These are phyloP conservation scores for Aphodius sticticus DNA, from an alignment of 2,888 invertebrate species.

Conservation along the genomic window DNA sequence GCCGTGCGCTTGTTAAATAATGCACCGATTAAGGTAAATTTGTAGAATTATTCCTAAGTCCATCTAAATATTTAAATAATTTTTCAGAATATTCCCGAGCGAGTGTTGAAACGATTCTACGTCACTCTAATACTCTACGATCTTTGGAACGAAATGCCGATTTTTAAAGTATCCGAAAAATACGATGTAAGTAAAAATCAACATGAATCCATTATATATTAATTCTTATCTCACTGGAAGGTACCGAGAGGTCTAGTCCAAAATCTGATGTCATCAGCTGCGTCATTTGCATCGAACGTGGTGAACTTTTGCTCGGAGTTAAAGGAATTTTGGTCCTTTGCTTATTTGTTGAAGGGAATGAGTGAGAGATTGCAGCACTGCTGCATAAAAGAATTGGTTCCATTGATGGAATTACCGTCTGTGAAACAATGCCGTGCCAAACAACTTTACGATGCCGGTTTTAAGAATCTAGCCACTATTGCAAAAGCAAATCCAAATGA, in stretches of 20 bases:
- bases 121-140: conserved; percentile 86
- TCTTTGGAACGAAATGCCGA: conserved; percentile 72
- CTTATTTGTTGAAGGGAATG: conserved; percentile 77
- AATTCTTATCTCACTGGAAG: conserved; percentile 58
- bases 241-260: conserved; percentile 78
- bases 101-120: conserved; percentile 81
- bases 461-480: conserved; percentile 76
- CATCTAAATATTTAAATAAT: not conserved
- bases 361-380: conserved; percentile 80
- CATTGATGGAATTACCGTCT: conserved; percentile 87
- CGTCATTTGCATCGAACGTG: conserved; percentile 79
- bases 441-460: conserved; percentile 86
- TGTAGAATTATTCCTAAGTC: conserved; percentile 33
- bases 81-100: conserved; percentile 66
- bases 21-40: conserved; percentile 66
- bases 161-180: conserved; percentile 75
- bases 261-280: conserved; percentile 73
- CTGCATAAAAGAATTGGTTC: conserved; percentile 79
- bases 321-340: conserved; percentile 83
- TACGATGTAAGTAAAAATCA: conserved; percentile 59
- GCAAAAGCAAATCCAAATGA: conserved; percentile 74
- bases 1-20: conserved; percentile 75
- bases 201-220: conserved; percentile 58
- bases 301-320: conserved; percentile 82
- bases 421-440: conserved; percentile 88